A percentile compares a stretch with the other conserved stretches of the same genome.
Evolutionary conservation across 1,140 invertebrate species (phyloP).

Genomic region (Manduca sexta): DNA sequence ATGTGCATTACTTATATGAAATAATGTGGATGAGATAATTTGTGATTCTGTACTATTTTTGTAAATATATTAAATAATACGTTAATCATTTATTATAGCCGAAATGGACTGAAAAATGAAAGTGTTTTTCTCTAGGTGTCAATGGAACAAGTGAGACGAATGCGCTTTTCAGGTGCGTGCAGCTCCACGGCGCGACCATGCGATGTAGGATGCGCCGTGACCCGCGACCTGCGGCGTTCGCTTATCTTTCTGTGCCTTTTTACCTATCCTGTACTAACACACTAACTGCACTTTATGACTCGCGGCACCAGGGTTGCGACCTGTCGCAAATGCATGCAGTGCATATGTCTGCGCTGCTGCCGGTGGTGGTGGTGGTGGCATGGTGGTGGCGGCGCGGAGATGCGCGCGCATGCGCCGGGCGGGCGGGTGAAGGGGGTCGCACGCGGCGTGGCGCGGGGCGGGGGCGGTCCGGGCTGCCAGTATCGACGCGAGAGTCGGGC

Average conservation of each 20-base stretch:
- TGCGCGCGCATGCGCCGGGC: conserved; percentile 15
- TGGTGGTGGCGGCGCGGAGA: conserved; percentile 8
- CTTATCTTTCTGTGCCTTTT: too few species aligned
- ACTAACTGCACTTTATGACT: too few species aligned
- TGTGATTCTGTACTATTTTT: too few species aligned
- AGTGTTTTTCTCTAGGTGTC: too few species aligned
- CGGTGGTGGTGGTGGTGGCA: neutral
- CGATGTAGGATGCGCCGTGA: neutral
- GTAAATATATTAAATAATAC: too few species aligned
- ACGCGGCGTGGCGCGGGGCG: conserved; percentile 29
- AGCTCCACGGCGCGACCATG: neutral
- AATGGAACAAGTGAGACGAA: too few species aligned
- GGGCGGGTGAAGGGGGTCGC: conserved; percentile 11
- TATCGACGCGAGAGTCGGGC: conserved; percentile 67
- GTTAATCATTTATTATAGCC: too few species aligned
- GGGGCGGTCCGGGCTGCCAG: conserved; percentile 40
- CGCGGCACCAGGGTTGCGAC: too few species aligned
- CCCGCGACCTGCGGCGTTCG: neutral
- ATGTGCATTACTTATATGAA: too few species aligned
- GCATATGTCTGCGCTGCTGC: neutral
- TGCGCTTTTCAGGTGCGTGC: neutral
- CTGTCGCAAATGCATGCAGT: neutral
- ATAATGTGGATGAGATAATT: too few species aligned
- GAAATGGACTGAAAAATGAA: too few species aligned
- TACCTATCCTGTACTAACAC: too few species aligned